Base-by-base conservation (phyloP, 1,140 invertebrate genomes). In the Aphis craccivora region DNA sequence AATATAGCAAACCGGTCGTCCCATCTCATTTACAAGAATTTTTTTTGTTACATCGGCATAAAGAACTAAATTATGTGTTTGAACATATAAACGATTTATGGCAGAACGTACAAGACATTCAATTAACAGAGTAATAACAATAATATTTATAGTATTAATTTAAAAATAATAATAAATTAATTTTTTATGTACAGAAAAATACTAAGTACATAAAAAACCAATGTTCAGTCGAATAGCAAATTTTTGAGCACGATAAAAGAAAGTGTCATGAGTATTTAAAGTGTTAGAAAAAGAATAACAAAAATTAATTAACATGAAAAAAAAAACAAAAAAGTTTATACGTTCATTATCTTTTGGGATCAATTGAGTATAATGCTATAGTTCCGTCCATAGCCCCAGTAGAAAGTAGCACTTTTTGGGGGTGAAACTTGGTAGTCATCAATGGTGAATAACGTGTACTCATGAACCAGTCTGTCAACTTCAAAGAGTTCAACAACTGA, bases 381-480 rank as follows among this genome's bases (percentile, higher is more conserved):
- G 97, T 97, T 94, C 96, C 97, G 95, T 98, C 98, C 94, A 97
- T 96, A 84, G 97, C 97, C 84, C 97, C 98, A 94, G 97, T 97
- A 92, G 97, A 97, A 94, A 98, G 94, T 93, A 96, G 96, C 93
- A 97, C 96, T 94, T 96, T 97, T 94, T 98, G 96, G 37, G 98
- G 97, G 95, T 99, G 98, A 96, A 99, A 99, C 92, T 97, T 97
- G 94, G 99, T 95, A 95, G 97, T 98, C 94, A 96, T 97, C 91
- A 98, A 97, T 51, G 98, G 97, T 35, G 97, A 97, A 94, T 98
- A 98, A 94, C 98, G 96, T 94, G 98, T 97, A 55, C 97, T 97
- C 96, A 98, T 98, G 95, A 99, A 99, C 86, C 98, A 98, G 95
- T 99, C 98, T 95, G 98, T 97, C 94, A 97, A 97, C 95, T 98